A percentile compares a stretch with the other conserved stretches of the same genome.
Evolutionary conservation across 30 jellyfish, hydroid and myxozoan species (phyloP).

Genomic region (Clytia hemisphaerica): DNA sequence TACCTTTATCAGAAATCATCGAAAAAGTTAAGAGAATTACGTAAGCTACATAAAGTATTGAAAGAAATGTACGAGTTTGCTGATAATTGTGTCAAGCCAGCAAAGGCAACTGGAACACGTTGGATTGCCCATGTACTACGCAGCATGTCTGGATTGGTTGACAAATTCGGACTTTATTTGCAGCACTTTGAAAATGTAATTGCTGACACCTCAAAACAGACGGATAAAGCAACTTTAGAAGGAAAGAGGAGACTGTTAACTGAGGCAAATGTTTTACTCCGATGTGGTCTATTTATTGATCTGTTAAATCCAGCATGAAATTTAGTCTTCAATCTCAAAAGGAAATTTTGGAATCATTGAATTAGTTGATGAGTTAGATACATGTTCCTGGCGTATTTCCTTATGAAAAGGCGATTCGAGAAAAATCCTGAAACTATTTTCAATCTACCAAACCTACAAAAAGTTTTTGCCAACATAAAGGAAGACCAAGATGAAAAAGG

Average conservation of each 20-base stretch:
- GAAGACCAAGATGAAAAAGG: too few species aligned
- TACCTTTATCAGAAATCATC: neutral
- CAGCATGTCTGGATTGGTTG: neutral
- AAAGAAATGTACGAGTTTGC: neutral
- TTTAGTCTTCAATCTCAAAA: neutral
- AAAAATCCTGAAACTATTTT: too few species aligned
- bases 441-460: too few species aligned
- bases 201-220: neutral
- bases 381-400: too few species aligned
- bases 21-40: neutral
- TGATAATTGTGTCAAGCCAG: neutral
- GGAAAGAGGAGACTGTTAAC: neutral
- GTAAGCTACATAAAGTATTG: neutral
- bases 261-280: neutral
- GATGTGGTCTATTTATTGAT: neutral
- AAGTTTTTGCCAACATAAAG: too few species aligned
- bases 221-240: conserved; percentile 4
- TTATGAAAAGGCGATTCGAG: too few species aligned
- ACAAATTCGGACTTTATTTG: conserved; percentile 1
- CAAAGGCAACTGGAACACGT: conserved; percentile 16
- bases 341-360: neutral
- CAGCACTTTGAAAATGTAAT: conserved; percentile 6
- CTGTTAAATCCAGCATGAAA: neutral
- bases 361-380: neutral
- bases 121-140: conserved; percentile 10